Conservation (phyloP, 1,140 invertebrate genomes). For the Drosophila pachea region DNA sequence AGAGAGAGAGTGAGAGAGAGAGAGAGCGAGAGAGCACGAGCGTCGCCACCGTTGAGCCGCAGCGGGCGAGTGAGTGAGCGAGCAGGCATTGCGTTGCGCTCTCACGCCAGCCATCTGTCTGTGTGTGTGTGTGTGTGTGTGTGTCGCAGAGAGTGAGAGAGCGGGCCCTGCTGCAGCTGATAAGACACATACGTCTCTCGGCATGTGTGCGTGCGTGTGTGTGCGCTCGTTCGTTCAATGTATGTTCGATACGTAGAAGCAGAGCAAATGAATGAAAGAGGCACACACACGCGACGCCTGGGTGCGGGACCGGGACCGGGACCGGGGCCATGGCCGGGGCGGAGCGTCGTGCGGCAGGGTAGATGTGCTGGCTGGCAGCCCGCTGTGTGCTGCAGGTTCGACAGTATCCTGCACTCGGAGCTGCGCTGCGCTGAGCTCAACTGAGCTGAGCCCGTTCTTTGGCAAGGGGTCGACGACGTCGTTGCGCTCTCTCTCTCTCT, state of each 20-base stretch:
- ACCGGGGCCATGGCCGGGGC: too few relatives aligned
- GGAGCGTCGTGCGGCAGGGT: conserved; percentile 33
- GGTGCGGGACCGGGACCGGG: too few relatives aligned
- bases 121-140: conserved; percentile 9
- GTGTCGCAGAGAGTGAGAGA: conserved; percentile 33
- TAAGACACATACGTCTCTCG: conserved; percentile 56
- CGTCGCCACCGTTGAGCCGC: conserved; percentile 14
- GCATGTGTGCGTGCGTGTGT: conserved; percentile 10
- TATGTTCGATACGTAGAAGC: conserved; percentile 70
- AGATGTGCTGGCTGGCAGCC: conserved; percentile 11
- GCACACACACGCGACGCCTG: conserved; percentile 7
- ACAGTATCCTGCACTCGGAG: conserved; percentile 36
- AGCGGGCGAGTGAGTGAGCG: conserved; percentile 15
- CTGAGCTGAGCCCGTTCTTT: conserved; percentile 14
- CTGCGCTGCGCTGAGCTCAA: conserved; percentile 18
- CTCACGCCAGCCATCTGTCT: background rate
- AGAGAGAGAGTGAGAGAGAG: conserved; percentile 3
- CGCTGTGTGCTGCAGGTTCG: conserved; percentile 37
- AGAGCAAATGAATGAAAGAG: conserved; percentile 72
- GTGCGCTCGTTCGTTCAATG: conserved; percentile 60
- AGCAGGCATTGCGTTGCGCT: conserved; percentile 26
- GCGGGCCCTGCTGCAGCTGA: conserved; percentile 59
- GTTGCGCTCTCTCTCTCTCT: conserved; percentile 27
- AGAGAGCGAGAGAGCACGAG: conserved; percentile 15
- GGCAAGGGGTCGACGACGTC: conserved; percentile 49